Evolutionary conservation across 2,113 vertebrate species (phyloP), one percentile per base, ranked within the genome.

Genomic region (Tylochromis polylepis): DNA sequence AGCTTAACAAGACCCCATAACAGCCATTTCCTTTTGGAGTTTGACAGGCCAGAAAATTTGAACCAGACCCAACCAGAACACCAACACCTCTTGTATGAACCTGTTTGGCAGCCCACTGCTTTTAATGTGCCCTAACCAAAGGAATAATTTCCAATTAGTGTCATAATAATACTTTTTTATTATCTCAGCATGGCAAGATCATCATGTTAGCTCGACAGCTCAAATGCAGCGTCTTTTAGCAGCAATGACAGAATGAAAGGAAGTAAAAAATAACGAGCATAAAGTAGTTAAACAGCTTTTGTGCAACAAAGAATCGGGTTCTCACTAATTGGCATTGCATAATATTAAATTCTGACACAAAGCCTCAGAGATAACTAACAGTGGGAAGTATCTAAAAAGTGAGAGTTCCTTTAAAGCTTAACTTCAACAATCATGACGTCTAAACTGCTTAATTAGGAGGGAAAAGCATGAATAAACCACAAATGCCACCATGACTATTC

Each of bases 11-110:
- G 70, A 84, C 6, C 55, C 55, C 22, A 38, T 72, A 86, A 86
- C 62, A 70, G 31, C 16, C 3, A 82, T 83, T 88, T 93, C 82
- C 85, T 90, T 81, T 85, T 12, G 7, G 49, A 77, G 91, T 90
- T 55, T 56, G 77, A 88, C 31, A 65, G 78, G 62, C 43, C 20
- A 87, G 81, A 82, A 81, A 56, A 85, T 81, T 2, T 78, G 58
- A 84, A 78, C 87, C 70, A 81, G 79, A 20, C 24, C 83, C 83
- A 55, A 49, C 43, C 57, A 70, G 87, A 86, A 81, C 56, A 70
- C 82, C 43, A 59, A 81, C 49, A 82, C 77, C 56, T 91, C 85
- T 9, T 8, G 22, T 59, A 27, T 78, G 60, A 77, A 51, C 36
- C 24, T 14, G 3, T 49, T 60, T 77, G 27, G 41, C 27, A 57